Base-by-base conservation (phyloP, 2,797 vertebrate species). In the Scomberomorus guttatus region DNA sequence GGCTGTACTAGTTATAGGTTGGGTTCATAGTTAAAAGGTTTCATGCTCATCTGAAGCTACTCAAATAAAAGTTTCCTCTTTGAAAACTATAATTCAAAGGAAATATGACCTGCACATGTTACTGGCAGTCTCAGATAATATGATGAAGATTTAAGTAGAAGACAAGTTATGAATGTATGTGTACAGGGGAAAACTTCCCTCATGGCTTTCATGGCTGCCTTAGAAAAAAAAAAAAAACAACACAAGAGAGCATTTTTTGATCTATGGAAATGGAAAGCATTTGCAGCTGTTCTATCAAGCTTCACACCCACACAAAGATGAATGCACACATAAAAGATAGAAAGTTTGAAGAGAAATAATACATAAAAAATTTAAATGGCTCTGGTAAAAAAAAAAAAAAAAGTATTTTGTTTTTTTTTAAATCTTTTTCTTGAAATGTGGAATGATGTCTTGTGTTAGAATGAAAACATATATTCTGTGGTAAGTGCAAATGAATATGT, bases 241-340 rank as follows among this genome's bases (percentile, higher is more conserved):
- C 29, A 32, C 5, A 32, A 32, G 29, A 32, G 29, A 32, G 5
- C 29, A 32, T 32, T 32, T 32, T 32, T 32, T 32, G 1, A 32
- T 32, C 22, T 46, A 39, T 17, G 37, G 37, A 39, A 65, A 59
- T 64, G 37, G 9, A 65, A 55, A 61, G 6, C 27, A 68, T 57
- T 76, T 76, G 11, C 12, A 42, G 22, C 55, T 29, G 17, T 68
- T 63, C n/a, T 34, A 63, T 42, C 15, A 32, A 44, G 48, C 9
- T 13, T 37, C 37, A 61, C 9, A 7, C 10, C 7, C 3, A 51
- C 46, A 54, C 3, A 64, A 10, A 15, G n/a, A 59, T 42, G 46
- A 59, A 17, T 27, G 14, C 24, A 57, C 24, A 52, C 46, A 46
- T 44, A 58, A n/a, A 65, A 61, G 37, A 39, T 14, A 29, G 13